Conservation (phyloP, 2,797 vertebrate genomes). For the Cetoscarus ocellatus region DNA sequence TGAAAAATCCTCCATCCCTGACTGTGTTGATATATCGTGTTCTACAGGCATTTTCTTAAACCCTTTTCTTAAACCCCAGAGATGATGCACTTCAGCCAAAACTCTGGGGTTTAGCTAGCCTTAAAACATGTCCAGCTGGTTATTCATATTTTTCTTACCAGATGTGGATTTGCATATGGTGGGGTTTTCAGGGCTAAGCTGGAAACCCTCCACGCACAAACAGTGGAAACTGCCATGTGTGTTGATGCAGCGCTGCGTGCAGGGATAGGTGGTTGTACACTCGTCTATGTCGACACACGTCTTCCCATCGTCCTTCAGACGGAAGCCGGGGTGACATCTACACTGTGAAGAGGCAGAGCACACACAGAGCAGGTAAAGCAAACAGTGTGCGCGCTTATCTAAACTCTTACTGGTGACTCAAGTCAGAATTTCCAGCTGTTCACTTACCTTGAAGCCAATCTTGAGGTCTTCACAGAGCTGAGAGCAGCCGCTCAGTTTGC, state of each 20-base stretch:
- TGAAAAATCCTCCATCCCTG: too few species aligned
- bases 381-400: rapidly evolving
- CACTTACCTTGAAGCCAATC: constrained; percentile 94
- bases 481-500: constrained; percentile 94
- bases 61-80: too few species aligned
- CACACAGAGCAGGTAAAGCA: constrained; percentile 48
- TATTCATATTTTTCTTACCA: constrained; percentile 77
- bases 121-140: neutral
- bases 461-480: constrained; percentile 97
- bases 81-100: too few species aligned
- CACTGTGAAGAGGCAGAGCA: constrained; percentile 85
- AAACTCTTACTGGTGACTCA: neutral
- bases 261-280: constrained; percentile 95
- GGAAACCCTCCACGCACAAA: constrained; percentile 93
- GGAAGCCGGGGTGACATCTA: constrained; percentile 93
- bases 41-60: too few species aligned
- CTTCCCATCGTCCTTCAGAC: constrained; percentile 94
- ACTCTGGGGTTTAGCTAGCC: too few species aligned
- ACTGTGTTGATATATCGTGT: too few species aligned
- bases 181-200: constrained; percentile 87
- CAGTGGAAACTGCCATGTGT: constrained; percentile 94
- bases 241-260: constrained; percentile 97
- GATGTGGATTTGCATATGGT: constrained; percentile 95
- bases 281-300: constrained; percentile 96
- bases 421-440: constrained; percentile 50